Base-by-base conservation (phyloP, 2,888 invertebrate species). In the Teinopalpus imperialis region DNA sequence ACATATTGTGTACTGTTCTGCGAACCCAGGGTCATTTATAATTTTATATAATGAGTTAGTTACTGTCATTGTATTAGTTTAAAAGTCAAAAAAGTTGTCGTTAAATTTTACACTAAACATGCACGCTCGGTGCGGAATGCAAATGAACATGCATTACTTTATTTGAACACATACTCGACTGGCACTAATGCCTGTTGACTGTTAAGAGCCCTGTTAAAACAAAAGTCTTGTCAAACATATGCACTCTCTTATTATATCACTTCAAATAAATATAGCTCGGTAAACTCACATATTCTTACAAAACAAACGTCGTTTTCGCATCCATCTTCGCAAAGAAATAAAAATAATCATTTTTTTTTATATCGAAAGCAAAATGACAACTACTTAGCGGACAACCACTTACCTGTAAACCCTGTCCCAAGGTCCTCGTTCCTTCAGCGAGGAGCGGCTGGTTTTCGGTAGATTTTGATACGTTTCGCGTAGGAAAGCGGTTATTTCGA, bases 401-500 rank as follows among this genome's bases (percentile, higher is more conserved):
- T 86, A 90, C 90, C 92, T 94, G 80, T 95, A 95, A 43, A 95
- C 92, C 61, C 94, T 91, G 68, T 95, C 95, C 95, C 95, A 95
- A 7, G 95, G 94, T 8, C 94, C 94, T 56, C 94, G 91, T 74
- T 96, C 96, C 72, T 94, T 94, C 26, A 93, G 91, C 45, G 93
- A 90, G 9, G 93, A 79, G 55, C 93, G 91, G 42, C 91, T 92
- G 0, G 93, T 90, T 61, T 95, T 95, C 0, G 95, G 96, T 46
- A 96, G 74, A 16, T 92, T 93, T 71, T 97, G 97, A 79, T 98
- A 99, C 0, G 98, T 97, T 83, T 99, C 99, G 8, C 99, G 91
- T 40, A 99, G 89, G 77, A 99, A 99, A 0, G 98, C 93, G 0
- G 99, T 99, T 45, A 99, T 97, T 90, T 99, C 99, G 67, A 96